Evolutionary conservation across 2,888 invertebrate species (phyloP), one percentile per base, ranked within the genome.

Genomic region (Ectropis crepuscularia): DNA sequence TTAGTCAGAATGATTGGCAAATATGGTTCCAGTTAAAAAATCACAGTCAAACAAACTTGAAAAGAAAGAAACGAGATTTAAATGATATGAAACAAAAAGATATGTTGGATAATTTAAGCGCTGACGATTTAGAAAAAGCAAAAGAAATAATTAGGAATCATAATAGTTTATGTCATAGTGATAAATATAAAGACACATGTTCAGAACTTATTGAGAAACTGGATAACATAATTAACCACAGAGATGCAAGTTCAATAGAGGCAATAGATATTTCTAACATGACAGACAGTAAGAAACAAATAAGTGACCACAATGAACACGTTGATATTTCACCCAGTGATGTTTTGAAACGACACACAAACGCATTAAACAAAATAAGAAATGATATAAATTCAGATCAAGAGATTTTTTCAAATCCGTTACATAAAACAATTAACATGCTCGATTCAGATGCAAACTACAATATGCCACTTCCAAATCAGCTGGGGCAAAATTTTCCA

Each of bases 91-190:
- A 48, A 76, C 16, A 55, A 58, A 41, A 50, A 61, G 54, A 65
- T 16, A 61, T 69, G 41, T 49, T 77, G 54, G 76, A 78, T 6
- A 50, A 61, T 62, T 80, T 84, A 28, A 82, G 78, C 54, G 82
- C 85, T 12, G 73, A 78, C 42, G 75, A 86, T 51, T 69, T 82
- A 36, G 73, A 76, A 69, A 82, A 79, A 73, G 87, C 83, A 0
- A 85, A 82, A 75, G 83, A 88, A 65, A 77, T 89, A 1, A 82
- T 92, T 60, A 68, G 79, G 36, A 83, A 86, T 41, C 84, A 90
- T 62, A 76, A 87, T n/a, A 67, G 80, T 59, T 45, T 81, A 42
- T 92, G 92, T 57, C 84, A 81, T 28, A 71, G 83, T 42, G 77
- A 83, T 47, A 78, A 78, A 48, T 75, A 83, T 65, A 78, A 82